A percentile compares a stretch with the other conserved stretches of the same genome.
Evolutionary conservation across 2,888 invertebrate species (phyloP).

Genomic region (Dryobotodes eremita): DNA sequence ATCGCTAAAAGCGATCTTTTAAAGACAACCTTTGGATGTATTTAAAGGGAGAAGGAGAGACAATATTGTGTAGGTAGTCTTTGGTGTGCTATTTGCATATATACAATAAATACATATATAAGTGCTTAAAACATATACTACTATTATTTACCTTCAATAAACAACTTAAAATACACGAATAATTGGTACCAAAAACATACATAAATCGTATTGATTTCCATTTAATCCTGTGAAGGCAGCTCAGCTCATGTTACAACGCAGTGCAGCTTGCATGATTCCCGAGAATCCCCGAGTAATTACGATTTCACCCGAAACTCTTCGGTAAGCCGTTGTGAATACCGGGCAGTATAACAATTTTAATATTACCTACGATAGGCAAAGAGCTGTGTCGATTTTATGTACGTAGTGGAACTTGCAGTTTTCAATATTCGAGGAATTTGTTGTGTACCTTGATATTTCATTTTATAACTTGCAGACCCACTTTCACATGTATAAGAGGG

Average conservation of each 20-base stretch:
- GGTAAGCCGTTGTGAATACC: slow-evolving; percentile 2
- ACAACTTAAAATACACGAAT: not conserved
- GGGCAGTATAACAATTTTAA: not conserved
- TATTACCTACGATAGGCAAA: not conserved
- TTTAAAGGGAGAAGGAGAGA: too few species aligned
- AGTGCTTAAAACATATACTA: too few species aligned
- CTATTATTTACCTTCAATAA: not conserved
- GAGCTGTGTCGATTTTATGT: not conserved
- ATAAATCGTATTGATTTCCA: not conserved
- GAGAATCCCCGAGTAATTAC: slow-evolving; percentile 23
- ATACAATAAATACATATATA: too few species aligned
- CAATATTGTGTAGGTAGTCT: too few species aligned
- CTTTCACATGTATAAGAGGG: too few species aligned
- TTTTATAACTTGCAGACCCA: not conserved
- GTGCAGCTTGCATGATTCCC: slow-evolving; percentile 10
- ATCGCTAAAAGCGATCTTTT: too few species aligned
- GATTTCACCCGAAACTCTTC: slow-evolving; percentile 24
- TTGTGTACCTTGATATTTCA: not conserved
- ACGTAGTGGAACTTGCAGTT: slow-evolving; percentile 2
- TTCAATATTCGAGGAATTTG: not conserved
- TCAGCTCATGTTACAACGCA: slow-evolving; percentile 2
- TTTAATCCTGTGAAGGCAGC: not conserved
- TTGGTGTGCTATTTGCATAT: too few species aligned
- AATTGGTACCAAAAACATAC: not conserved
- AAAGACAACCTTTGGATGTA: too few species aligned